Conservation (phyloP, 2,888 invertebrate species). For the Nomada goodeniana region DNA sequence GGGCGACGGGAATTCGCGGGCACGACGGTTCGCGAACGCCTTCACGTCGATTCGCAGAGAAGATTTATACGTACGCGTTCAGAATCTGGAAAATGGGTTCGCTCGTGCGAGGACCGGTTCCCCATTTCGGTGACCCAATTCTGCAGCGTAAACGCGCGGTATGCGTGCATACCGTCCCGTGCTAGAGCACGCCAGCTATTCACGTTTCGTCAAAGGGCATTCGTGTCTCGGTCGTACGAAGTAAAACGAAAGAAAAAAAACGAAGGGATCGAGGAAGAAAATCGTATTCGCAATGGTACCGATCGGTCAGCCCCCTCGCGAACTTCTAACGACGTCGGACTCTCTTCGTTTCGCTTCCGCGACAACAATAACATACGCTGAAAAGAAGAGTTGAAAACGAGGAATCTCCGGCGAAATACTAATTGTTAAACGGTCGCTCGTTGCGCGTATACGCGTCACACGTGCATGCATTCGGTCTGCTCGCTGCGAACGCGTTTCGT, state of each 20-base stretch:
- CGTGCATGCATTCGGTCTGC: neutral
- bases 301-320: constrained; percentile 7
- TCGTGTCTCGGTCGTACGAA: neutral
- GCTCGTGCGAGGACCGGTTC: constrained; percentile 53
- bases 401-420: neutral
- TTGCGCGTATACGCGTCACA: neutral
- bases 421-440: neutral
- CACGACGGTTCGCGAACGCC: neutral
- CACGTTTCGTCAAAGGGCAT: constrained; percentile 39
- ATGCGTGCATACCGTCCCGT: constrained; percentile 51
- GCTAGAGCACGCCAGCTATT: constrained; percentile 54
- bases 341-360: neutral
- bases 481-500: neutral
- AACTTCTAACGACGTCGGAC: neutral
- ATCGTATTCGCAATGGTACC: neutral
- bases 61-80: constrained; percentile 9
- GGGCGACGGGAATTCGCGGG: constrained; percentile 17
- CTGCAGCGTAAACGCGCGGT: constrained; percentile 25
- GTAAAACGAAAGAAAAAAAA: neutral
- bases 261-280: constrained; percentile 7
- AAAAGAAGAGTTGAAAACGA: neutral
- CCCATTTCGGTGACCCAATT: constrained; percentile 58
- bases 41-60: neutral
- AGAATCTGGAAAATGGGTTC: constrained; percentile 57
- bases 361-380: neutral